Conservation (phyloP, 2,888 invertebrate genomes). For the Chironomus riparius region DNA sequence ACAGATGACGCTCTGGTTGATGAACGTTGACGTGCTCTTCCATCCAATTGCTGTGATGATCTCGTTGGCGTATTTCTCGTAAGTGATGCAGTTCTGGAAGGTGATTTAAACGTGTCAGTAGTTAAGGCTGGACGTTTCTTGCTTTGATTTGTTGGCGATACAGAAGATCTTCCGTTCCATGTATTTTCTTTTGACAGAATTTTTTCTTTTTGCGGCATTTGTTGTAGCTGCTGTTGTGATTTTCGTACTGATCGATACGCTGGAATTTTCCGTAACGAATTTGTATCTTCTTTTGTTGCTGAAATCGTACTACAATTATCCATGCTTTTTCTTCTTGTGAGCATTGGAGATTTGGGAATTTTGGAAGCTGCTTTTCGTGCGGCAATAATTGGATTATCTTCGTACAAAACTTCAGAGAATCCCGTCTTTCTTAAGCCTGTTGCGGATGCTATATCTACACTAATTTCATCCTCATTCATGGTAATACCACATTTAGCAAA, state of each 20-base stretch:
- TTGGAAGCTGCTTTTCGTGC: constrained; percentile 32
- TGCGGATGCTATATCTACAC: constrained; percentile 56
- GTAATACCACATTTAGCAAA: constrained; percentile 41
- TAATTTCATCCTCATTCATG: constrained; percentile 42
- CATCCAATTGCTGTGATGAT: constrained; percentile 43
- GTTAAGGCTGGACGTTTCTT: constrained; percentile 47
- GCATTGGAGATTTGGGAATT: constrained; percentile 40
- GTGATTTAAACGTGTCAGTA: constrained; percentile 53
- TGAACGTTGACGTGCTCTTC: constrained; percentile 48
- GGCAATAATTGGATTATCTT: constrained; percentile 39
- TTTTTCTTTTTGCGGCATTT: constrained; percentile 29
- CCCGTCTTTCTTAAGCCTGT: constrained; percentile 64
- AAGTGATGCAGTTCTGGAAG: constrained; percentile 31
- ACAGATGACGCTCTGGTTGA: constrained; percentile 41
- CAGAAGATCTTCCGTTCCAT: constrained; percentile 55
- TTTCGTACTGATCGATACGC: constrained; percentile 42
- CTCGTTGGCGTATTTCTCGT: constrained; percentile 35
- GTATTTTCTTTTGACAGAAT: constrained; percentile 49
- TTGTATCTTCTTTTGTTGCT: constrained; percentile 24
- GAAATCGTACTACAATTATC: constrained; percentile 36
- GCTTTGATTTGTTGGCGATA: constrained; percentile 33
- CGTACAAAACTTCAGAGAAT: constrained; percentile 54
- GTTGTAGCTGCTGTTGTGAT: constrained; percentile 44
- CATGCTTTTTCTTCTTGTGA: constrained; percentile 38
- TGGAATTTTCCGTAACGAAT: constrained; percentile 36